phyloP scores from a whole-genome alignment of 2,113 vertebrate species.

The Patagioenas fasciata region DNA sequence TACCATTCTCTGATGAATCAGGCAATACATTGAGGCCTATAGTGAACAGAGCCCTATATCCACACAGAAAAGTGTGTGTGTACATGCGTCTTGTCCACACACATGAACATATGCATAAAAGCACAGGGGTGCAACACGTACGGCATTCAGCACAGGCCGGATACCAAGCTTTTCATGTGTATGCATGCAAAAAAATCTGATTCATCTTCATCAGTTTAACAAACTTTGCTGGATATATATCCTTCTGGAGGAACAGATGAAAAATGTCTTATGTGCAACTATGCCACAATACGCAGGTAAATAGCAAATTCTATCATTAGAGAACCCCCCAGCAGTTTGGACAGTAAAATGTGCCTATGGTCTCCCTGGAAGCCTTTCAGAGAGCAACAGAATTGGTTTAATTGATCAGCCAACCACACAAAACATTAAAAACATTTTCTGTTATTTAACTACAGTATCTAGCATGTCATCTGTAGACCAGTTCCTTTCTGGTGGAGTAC shows the following conservation, averaged over 20 bases:
- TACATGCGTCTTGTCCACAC: accelerated
- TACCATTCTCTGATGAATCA: not conserved
- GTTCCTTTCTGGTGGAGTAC: not conserved
- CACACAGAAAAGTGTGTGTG: not conserved
- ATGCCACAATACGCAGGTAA: not conserved
- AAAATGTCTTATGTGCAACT: not conserved
- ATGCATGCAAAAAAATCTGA: not conserved
- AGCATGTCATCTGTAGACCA: not conserved
- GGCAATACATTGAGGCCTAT: not conserved
- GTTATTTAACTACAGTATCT: not conserved
- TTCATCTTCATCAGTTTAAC: not conserved
- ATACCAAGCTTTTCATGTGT: not conserved
- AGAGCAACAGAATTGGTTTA: not conserved
- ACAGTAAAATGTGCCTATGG: not conserved
- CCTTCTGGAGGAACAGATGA: not conserved
- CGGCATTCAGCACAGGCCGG: not conserved
- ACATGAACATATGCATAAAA: not conserved
- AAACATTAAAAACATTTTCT: not conserved
- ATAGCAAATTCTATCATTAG: not conserved
- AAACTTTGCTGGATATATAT: not conserved
- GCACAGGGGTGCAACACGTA: not conserved
- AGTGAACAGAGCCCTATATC: not conserved
- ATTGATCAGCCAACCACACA: not conserved
- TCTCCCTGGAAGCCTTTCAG: not conserved
- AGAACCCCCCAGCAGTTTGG: not conserved